These are phyloP conservation scores for Crossaster papposus DNA, from an alignment of 53 echinoderm and acorn worm species.

Conservation along the genomic window DNA sequence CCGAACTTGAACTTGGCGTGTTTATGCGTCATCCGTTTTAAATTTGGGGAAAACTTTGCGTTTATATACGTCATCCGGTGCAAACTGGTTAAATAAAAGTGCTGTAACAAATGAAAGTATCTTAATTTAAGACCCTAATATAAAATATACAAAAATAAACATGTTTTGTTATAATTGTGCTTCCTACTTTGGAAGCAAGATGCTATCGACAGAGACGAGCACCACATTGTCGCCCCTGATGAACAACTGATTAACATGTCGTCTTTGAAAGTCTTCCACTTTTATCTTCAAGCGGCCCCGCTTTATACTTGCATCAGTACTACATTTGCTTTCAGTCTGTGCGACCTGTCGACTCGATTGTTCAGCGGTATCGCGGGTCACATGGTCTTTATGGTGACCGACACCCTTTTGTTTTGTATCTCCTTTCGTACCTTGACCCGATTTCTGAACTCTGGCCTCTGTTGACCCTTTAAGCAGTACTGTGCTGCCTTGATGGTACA, in stretches of 20 bases:
- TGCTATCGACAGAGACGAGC: conserved; percentile 75
- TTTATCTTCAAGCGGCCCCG: conserved; percentile 64
- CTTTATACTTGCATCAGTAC: neutral
- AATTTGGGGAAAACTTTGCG: no score
- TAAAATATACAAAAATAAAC: no score
- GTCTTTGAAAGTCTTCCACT: conserved; percentile 74
- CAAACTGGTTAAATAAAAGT: no score
- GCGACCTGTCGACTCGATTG: neutral
- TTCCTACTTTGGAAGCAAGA: conserved; percentile 51
- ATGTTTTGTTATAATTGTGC: no score
- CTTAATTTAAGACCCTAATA: no score
- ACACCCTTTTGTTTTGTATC: neutral
- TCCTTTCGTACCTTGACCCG: neutral
- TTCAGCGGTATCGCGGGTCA: neutral
- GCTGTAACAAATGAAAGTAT: no score
- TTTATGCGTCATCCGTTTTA: no score
- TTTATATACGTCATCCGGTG: no score
- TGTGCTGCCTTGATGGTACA: no score
- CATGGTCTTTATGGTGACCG: neutral
- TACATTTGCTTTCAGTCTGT: neutral
- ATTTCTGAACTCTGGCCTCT: conserved; percentile 6
- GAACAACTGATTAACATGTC: conserved; percentile 90
- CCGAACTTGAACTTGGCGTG: no score
- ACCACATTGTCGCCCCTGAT: conserved; percentile 90
- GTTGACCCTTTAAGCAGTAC: neutral